Evolutionary conservation across 2,797 vertebrate species (phyloP).

Genomic region (Pampus argenteus): DNA sequence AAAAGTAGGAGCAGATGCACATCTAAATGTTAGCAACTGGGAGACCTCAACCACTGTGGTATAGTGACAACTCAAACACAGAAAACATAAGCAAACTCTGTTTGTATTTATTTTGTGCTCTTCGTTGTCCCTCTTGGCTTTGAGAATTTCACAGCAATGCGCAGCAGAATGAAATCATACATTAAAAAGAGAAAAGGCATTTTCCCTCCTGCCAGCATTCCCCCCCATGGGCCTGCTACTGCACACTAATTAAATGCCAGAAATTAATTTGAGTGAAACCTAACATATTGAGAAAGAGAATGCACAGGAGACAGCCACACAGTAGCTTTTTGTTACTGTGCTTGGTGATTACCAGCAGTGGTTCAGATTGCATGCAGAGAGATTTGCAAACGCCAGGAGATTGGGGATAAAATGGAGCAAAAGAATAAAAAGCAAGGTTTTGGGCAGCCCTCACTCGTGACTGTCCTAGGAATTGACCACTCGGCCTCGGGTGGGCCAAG

Average conservation of each 20-base stretch:
- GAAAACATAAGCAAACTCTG: conserved; percentile 40
- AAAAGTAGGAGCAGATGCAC: conserved; percentile 43
- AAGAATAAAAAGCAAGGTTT: conserved; percentile 52
- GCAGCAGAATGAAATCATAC: conserved; percentile 46
- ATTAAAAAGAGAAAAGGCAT: conserved; percentile 49
- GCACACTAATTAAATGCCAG: conserved; percentile 70
- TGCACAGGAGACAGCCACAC: conserved; percentile 42
- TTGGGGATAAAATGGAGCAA: conserved; percentile 37
- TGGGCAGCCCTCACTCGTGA: conserved; percentile 50
- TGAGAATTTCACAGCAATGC: conserved; percentile 42
- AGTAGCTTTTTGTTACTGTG: conserved; percentile 44
- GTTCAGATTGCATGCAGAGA: conserved; percentile 41
- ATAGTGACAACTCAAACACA: conserved; percentile 41
- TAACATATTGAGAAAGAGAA: conserved; percentile 49
- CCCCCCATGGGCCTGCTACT: conserved; percentile 51
- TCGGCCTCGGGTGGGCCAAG: conserved; percentile 54
- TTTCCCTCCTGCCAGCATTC: conserved; percentile 41
- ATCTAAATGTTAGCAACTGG: conserved; percentile 39
- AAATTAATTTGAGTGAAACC: conserved; percentile 73
- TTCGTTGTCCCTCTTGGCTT: conserved; percentile 47
- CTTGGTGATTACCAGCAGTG: conserved; percentile 57
- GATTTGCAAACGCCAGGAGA: conserved; percentile 55
- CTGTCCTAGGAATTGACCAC: conserved; percentile 66
- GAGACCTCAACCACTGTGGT: conserved; percentile 15
- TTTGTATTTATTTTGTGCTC: conserved; percentile 45